phyloP scores from a whole-genome alignment of 2,113 vertebrate genomes.

The Sylvilagus bachmani region DNA sequence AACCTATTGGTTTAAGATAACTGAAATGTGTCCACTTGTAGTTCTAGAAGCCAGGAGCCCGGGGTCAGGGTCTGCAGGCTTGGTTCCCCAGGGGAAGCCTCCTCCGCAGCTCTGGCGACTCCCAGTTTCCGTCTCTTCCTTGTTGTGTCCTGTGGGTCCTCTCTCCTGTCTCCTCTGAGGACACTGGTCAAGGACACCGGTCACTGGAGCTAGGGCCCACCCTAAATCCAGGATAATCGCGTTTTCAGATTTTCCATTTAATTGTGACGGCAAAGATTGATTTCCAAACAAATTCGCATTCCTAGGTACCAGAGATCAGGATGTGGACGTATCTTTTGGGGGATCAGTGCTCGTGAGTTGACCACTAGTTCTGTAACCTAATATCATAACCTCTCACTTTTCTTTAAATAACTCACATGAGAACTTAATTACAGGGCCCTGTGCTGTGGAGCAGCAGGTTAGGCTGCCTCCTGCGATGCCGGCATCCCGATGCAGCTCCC shows the following conservation, averaged over 20 bases:
- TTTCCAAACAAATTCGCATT: conserved; percentile 8
- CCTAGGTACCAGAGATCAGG: background rate
- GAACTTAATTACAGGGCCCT: background rate
- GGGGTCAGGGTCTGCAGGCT: background rate
- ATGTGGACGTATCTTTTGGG: background rate
- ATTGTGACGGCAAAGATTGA: background rate
- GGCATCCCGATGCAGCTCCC: too few species aligned
- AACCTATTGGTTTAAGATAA: background rate
- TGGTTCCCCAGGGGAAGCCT: too few species aligned
- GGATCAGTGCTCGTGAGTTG: background rate
- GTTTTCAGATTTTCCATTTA: background rate
- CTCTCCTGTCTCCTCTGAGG: background rate
- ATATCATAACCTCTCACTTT: background rate
- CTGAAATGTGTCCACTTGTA: background rate
- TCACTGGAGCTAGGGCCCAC: background rate
- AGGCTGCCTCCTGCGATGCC: too few species aligned
- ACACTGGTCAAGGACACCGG: background rate
- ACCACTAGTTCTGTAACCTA: background rate
- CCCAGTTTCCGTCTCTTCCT: background rate
- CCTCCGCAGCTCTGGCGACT: background rate
- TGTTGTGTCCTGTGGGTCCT: background rate
- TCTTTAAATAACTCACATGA: conserved; percentile 17
- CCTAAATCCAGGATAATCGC: background rate
- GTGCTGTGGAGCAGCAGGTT: too few species aligned
- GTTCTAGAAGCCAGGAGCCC: background rate